Evolutionary conservation across 2,888 invertebrate species (phyloP).

Genomic region (Athalia circularis): DNA sequence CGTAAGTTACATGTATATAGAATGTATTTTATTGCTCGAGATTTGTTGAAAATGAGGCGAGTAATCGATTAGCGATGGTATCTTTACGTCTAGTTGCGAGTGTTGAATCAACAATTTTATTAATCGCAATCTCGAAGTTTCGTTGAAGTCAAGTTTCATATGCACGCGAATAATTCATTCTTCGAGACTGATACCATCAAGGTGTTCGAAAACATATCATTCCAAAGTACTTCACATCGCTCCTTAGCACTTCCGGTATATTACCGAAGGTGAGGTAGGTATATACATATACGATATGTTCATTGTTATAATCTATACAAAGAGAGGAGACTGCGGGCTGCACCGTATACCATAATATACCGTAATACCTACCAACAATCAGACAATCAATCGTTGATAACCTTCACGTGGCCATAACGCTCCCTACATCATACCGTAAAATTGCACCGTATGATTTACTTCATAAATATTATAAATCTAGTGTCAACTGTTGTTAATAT

Average conservation of each 20-base stretch:
- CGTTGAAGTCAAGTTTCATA: not conserved
- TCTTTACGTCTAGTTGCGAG: not conserved
- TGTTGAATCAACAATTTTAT: not conserved
- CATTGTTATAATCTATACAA: not conserved
- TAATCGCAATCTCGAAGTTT: not conserved
- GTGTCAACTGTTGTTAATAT: constrained; percentile 50
- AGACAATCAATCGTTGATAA: constrained; percentile 59
- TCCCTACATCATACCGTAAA: constrained; percentile 55
- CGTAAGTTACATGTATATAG: no score
- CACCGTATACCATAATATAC: no score
- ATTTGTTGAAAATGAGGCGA: no score
- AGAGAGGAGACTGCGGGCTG: constrained; percentile 44
- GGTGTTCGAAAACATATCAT: constrained; percentile 14
- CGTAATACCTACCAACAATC: constrained; percentile 46
- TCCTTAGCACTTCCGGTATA: constrained; percentile 4
- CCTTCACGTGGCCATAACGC: constrained; percentile 59
- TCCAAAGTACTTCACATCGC: constrained; percentile 16
- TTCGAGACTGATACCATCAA: not conserved
- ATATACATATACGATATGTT: constrained; percentile 24
- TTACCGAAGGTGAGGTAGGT: constrained; percentile 6
- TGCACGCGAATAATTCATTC: not conserved
- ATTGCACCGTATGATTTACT: constrained; percentile 59
- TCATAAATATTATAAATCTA: constrained; percentile 48
- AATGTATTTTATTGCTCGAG: no score
- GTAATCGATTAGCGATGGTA: no score